Conservation (phyloP, 2,888 invertebrate genomes). For the Hypolimnas misippus region DNA sequence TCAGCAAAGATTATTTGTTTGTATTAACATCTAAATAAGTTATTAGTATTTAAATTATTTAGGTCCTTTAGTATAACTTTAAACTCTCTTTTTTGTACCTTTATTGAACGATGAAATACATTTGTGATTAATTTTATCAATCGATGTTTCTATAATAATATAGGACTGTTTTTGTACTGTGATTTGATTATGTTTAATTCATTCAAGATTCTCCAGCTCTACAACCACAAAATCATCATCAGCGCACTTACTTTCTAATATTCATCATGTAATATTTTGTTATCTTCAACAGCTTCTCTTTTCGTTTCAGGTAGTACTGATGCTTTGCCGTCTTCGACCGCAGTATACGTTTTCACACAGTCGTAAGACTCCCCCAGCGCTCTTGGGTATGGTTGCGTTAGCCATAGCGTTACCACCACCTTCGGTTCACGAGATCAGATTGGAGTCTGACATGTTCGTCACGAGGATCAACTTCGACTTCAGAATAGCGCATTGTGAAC, state of each 20-base stretch:
- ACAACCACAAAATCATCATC: background rate
- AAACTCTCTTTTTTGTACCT: background rate
- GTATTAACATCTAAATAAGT: slow-evolving; percentile 20
- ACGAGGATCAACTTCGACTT: slow-evolving; percentile 98
- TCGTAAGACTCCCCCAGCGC: slow-evolving; percentile 92
- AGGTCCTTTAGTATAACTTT: background rate
- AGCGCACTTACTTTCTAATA: slow-evolving; percentile 44
- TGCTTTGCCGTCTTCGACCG: slow-evolving; percentile 95
- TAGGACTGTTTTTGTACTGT: background rate
- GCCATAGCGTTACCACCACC: slow-evolving; percentile 98
- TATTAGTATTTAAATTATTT: background rate
- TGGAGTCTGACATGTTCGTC: slow-evolving; percentile 98
- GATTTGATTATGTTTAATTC: background rate
- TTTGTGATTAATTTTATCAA: background rate
- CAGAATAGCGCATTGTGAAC: slow-evolving; percentile 98
- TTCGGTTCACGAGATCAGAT: slow-evolving; percentile 97
- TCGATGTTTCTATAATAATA: background rate
- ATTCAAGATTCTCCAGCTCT: background rate
- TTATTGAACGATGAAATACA: background rate
- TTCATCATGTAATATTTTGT: background rate
- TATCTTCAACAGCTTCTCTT: slow-evolving; percentile 41
- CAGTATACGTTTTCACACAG: slow-evolving; percentile 97
- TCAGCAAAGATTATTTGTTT: slow-evolving; percentile 44
- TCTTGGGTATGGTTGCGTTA: slow-evolving; percentile 96
- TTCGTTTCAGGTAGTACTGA: slow-evolving; percentile 92